phyloP scores from a whole-genome alignment of 2,113 vertebrate species.

The Tragelaphus imberbis region DNA sequence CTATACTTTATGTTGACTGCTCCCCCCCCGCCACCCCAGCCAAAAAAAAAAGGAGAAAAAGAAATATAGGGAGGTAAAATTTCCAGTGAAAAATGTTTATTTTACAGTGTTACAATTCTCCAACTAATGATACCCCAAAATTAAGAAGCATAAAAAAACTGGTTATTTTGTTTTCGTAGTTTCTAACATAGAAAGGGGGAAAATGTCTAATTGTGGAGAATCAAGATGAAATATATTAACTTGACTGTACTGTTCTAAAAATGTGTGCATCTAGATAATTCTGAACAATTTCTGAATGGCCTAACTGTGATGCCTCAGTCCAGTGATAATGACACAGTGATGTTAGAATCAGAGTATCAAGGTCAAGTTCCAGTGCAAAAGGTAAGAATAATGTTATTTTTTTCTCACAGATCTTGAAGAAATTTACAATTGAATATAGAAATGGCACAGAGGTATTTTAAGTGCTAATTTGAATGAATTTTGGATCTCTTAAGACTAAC shows the following conservation, averaged over 20 bases:
- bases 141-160: background rate
- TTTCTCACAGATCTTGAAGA: background rate
- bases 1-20: background rate
- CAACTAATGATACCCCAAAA: background rate
- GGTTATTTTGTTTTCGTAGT: slow-evolving; percentile 13
- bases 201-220: background rate
- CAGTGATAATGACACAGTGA: background rate
- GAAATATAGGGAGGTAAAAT: background rate
- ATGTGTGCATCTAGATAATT: slow-evolving; percentile 52
- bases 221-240: background rate
- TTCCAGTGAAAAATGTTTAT: slow-evolving; percentile 10
- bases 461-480: background rate
- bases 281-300: background rate
- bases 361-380: slow-evolving; percentile 57
- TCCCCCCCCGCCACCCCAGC: background rate
- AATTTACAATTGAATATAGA: slow-evolving; percentile 2
- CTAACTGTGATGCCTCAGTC: slow-evolving; percentile 7
- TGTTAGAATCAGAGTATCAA: slow-evolving; percentile 33
- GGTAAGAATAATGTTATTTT: slow-evolving; percentile 63
- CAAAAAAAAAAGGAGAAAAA: background rate
- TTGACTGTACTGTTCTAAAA: slow-evolving; percentile 36
- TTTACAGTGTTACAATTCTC: background rate
- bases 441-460: background rate
- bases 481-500: background rate
- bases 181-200: background rate